phyloP scores from a whole-genome alignment of 1,140 invertebrate genomes.

The Grapholita molesta region DNA sequence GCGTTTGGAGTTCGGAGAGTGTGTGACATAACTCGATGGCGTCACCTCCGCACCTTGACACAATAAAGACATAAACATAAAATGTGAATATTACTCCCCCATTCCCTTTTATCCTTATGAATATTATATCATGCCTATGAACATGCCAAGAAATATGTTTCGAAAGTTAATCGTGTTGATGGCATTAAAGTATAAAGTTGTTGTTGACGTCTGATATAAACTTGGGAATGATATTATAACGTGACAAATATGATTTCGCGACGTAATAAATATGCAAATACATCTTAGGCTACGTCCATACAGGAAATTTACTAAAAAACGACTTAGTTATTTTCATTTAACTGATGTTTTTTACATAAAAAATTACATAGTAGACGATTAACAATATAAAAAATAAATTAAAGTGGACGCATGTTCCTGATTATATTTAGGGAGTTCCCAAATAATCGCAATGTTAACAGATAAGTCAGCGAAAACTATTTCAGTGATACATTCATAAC shows the following conservation, averaged over 20 bases:
- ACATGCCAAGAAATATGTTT: neutral
- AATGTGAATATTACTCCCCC: neutral
- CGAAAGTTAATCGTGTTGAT: neutral
- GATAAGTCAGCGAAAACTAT: too few species aligned
- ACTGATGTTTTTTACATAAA: too few species aligned
- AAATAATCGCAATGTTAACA: too few species aligned
- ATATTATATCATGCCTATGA: neutral
- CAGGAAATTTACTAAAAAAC: too few species aligned
- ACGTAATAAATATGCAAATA: constrained; percentile 2
- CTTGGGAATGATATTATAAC: neutral
- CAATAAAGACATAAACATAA: constrained; percentile 27
- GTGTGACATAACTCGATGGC: constrained; percentile 61
- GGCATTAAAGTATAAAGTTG: neutral
- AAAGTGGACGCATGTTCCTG: too few species aligned
- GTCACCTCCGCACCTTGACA: constrained; percentile 66
- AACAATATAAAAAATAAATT: too few species aligned
- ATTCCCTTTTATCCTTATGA: neutral
- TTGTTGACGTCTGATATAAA: neutral
- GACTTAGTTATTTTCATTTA: too few species aligned
- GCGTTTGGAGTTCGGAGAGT: constrained; percentile 42
- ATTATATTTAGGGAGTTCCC: too few species aligned
- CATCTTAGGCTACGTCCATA: too few species aligned
- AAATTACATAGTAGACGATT: too few species aligned
- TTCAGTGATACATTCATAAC: too few species aligned
- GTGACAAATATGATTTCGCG: neutral